phyloP scores from a whole-genome alignment of 2,113 vertebrate species.

The Mus musculus region DNA sequence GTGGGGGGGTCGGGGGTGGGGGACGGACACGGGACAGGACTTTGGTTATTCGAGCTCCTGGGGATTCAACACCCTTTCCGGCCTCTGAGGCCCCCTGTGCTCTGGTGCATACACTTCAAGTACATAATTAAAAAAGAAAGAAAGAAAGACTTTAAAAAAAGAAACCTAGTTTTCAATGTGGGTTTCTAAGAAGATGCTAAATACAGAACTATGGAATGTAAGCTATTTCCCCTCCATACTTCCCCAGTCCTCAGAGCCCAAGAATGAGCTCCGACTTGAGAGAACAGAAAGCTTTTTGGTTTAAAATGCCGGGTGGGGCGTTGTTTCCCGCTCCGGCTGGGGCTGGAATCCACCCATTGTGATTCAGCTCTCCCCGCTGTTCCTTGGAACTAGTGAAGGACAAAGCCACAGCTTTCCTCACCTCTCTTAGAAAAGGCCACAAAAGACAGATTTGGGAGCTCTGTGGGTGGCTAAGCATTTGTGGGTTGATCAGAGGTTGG shows the following conservation, averaged over 20 bases:
- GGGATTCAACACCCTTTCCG: neutral
- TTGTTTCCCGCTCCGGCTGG: neutral
- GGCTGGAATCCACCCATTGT: neutral
- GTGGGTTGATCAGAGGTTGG: too few relatives aligned
- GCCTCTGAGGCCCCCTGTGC: too few relatives aligned
- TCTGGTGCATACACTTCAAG: neutral
- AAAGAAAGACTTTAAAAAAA: neutral
- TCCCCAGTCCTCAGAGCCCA: neutral
- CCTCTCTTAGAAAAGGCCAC: neutral
- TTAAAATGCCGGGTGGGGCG: neutral
- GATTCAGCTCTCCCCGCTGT: conserved; percentile 17
- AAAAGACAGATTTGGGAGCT: neutral
- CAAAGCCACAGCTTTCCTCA: neutral
- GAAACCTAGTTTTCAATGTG: neutral
- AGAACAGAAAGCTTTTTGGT: neutral
- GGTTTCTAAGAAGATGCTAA: neutral
- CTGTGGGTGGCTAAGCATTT: too few relatives aligned
- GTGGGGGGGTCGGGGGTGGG: neutral
- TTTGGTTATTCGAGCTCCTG: neutral
- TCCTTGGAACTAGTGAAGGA: conserved; percentile 35
- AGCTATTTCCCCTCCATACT: neutral
- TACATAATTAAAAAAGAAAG: neutral
- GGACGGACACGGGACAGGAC: fast-evolving
- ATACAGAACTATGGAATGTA: neutral
- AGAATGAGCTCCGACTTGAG: neutral